Evolutionary conservation across 2,888 invertebrate genomes (phyloP), one percentile per base, ranked within the genome.

Genomic region (Agonopterix subpropinquella): DNA sequence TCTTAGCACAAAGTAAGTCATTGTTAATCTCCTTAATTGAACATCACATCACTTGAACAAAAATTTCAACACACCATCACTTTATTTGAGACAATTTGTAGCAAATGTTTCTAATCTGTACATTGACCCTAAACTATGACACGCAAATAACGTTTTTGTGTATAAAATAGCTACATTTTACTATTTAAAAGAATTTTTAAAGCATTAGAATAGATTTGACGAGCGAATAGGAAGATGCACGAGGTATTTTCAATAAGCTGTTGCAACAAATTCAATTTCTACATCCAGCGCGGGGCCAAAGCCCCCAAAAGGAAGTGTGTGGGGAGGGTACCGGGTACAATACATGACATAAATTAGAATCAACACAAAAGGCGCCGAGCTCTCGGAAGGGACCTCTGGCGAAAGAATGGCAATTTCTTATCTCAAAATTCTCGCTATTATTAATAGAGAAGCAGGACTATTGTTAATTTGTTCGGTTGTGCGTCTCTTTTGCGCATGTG

Each of bases 331-430:
- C 74, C 74, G 70, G 66, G 67, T 66, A 86, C 85, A 86, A 87
- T 86, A 75, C 85, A 80, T 77, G 77, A 87, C 86, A 87, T 88
- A 88, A 87, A 87, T 88, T 87, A 87, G 84, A 85, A 80, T 76
- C 81, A 77, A 80, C 81, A 88, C 84, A 87, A 88, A 86, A 80
- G 85, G 69, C 67, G 70, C 56, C 70, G 72, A 70, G 73, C 83
- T 84, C 85, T 83, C 77, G 77, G 82, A 84, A 86, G 84, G 87
- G 84, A 83, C 76, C 77, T 77, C 73, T 66, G 65, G 70, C 81
- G 61, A 84, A 86, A 86, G 86, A 88, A 87, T 84, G 76, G 82
- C 86, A 86, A 84, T 81, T 84, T 80, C 87, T 85, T 82, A 83
- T 84, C 83, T 82, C 65, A 74, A 76, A 74, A 70, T 77, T 77